A percentile compares a stretch with the other conserved stretches of the same genome.
These are phyloP conservation scores for Cyrtodaria siliqua DNA, from an alignment of 2,888 invertebrate species.

Conservation along the genomic window DNA sequence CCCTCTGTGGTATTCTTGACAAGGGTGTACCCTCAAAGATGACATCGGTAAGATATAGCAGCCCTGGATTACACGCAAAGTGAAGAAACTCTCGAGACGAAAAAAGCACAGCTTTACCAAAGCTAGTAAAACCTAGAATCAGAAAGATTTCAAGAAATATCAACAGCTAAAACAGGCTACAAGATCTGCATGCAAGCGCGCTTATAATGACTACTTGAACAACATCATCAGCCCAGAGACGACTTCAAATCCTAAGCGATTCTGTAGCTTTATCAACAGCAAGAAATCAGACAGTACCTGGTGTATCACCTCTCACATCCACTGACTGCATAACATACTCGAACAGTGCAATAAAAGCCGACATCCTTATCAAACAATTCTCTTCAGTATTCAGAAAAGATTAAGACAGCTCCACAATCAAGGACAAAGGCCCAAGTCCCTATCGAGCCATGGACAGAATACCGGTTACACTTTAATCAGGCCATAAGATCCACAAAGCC, in stretches of 20 bases:
- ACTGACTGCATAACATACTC: conserved; percentile 29
- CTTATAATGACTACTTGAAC: conserved; percentile 21
- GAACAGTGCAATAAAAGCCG: conserved; percentile 18
- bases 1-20: no score
- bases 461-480: no score
- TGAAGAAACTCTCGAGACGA: no score
- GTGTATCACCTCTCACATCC: conserved; percentile 14
- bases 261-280: conserved; percentile 35
- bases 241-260: conserved; percentile 11
- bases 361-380: conserved; percentile 44
- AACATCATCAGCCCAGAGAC: conserved; percentile 31
- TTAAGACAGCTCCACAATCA: conserved; percentile 22
- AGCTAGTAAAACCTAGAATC: neutral
- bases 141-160: no score
- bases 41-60: neutral
- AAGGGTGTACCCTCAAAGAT: neutral
- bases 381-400: conserved; percentile 29
- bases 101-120: neutral
- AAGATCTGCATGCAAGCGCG: conserved; percentile 6
- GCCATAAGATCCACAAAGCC: no score
- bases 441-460: neutral
- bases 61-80: neutral
- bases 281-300: conserved; percentile 12
- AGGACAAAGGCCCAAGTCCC: conserved; percentile 20
- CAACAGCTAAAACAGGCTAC: no score